Conservation (phyloP, 1,140 invertebrate species). For the Drosophila biarmipes region DNA sequence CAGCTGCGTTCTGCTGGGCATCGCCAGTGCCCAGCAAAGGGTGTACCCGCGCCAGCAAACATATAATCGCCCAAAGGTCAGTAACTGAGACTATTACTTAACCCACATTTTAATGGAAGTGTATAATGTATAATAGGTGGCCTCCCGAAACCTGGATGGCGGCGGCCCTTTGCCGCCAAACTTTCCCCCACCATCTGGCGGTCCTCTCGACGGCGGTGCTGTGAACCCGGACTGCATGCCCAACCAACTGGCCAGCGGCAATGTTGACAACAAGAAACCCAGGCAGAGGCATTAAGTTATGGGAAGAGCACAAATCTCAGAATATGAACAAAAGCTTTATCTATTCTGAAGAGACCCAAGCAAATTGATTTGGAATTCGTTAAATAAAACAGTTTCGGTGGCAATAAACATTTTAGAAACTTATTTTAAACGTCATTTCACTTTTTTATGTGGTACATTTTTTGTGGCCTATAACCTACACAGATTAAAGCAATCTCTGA, state of each 20-base stretch:
- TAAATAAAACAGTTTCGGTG: no score
- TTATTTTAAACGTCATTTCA: no score
- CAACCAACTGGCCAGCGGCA: background rate
- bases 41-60: background rate
- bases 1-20: constrained; percentile 9
- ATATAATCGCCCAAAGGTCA: background rate
- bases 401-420: no score
- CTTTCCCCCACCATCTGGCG: background rate
- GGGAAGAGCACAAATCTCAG: no score
- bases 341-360: no score
- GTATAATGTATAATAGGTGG: background rate
- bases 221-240: background rate
- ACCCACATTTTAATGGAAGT: background rate
- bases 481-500: background rate
- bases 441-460: no score
- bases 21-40: background rate
- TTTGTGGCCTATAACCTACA: no score
- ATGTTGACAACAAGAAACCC: background rate
- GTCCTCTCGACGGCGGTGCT: background rate
- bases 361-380: no score
- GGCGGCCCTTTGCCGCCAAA: background rate
- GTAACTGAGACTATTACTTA: background rate
- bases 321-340: no score
- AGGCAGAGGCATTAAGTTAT: background rate
- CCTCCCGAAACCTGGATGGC: background rate